Evolutionary conservation across 2,113 vertebrate species (phyloP).

Genomic region (Carassius gibelio): DNA sequence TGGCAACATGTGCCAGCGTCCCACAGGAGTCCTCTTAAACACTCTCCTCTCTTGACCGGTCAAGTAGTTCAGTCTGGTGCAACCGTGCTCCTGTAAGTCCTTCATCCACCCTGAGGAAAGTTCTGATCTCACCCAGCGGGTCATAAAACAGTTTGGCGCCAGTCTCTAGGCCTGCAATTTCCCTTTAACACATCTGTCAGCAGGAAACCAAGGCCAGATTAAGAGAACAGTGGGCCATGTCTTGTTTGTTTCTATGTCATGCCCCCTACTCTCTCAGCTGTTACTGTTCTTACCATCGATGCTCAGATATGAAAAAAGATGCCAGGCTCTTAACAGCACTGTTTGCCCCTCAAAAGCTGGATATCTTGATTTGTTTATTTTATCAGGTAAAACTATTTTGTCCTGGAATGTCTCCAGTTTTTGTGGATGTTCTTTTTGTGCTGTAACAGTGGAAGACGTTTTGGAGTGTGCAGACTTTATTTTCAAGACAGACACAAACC

Average conservation of each 20-base stretch:
- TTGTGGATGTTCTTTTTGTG: not conserved
- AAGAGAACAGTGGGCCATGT: conserved; percentile 52
- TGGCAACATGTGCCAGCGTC: conserved; percentile 42
- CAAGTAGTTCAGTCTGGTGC: conserved; percentile 39
- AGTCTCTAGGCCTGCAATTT: conserved; percentile 46
- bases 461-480: not conserved
- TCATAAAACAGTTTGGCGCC: conserved; percentile 62
- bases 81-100: conserved; percentile 27
- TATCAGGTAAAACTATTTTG: not conserved
- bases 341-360: not conserved
- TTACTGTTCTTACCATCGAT: conserved; percentile 32
- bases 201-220: conserved; percentile 53
- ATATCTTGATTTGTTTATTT: conserved; percentile 1
- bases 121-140: conserved; percentile 49
- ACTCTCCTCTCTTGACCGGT: conserved; percentile 10
- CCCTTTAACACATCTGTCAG: conserved; percentile 63
- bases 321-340: not conserved
- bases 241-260: conserved; percentile 59
- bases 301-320: conserved; percentile 31
- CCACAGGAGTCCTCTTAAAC: conserved; percentile 37
- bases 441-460: not conserved
- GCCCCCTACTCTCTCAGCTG: conserved; percentile 45
- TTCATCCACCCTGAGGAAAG: conserved; percentile 30
- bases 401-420: not conserved
- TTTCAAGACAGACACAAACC: not conserved